These are phyloP conservation scores for Hemaris fuciformis DNA, from an alignment of 2,888 invertebrate species.

Conservation along the genomic window DNA sequence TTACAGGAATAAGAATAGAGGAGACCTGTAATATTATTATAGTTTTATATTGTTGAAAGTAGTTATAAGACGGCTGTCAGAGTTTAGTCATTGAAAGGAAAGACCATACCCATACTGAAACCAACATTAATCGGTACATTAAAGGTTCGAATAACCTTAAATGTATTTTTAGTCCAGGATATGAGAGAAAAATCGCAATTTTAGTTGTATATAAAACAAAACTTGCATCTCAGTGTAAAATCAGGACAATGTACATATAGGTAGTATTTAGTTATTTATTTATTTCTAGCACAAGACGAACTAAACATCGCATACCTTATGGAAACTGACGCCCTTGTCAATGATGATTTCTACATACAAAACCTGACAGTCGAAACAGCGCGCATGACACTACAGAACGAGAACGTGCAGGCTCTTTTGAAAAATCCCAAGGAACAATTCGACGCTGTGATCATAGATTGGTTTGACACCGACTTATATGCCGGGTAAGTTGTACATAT, in stretches of 20 bases:
- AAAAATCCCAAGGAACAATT: constrained; percentile 39
- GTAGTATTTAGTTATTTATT: neutral
- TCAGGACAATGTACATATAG: too few relatives aligned
- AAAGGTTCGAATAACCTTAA: too few relatives aligned
- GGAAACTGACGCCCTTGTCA: constrained; percentile 20
- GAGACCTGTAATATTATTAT: too few relatives aligned
- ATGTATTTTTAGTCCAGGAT: too few relatives aligned
- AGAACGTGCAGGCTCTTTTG: constrained; percentile 35
- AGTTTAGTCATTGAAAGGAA: too few relatives aligned
- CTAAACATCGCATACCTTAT: constrained; percentile 23
- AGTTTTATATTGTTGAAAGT: too few relatives aligned
- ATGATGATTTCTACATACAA: constrained; percentile 25
- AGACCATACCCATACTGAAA: too few relatives aligned
- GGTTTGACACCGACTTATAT: constrained; percentile 44
- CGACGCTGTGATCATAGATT: constrained; percentile 45
- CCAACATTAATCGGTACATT: too few relatives aligned
- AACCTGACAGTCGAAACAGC: constrained; percentile 18
- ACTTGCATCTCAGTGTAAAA: neutral
- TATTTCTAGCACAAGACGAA: constrained; percentile 19
- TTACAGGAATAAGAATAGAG: too few relatives aligned
- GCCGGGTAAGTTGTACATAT: constrained; percentile 47
- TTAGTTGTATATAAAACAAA: neutral
- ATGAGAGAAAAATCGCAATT: too few relatives aligned
- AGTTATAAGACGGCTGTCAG: too few relatives aligned
- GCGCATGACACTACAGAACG: constrained; percentile 25